Base-by-base conservation (phyloP, 2,797 vertebrate genomes). In the Pachyuromys duprasi region DNA sequence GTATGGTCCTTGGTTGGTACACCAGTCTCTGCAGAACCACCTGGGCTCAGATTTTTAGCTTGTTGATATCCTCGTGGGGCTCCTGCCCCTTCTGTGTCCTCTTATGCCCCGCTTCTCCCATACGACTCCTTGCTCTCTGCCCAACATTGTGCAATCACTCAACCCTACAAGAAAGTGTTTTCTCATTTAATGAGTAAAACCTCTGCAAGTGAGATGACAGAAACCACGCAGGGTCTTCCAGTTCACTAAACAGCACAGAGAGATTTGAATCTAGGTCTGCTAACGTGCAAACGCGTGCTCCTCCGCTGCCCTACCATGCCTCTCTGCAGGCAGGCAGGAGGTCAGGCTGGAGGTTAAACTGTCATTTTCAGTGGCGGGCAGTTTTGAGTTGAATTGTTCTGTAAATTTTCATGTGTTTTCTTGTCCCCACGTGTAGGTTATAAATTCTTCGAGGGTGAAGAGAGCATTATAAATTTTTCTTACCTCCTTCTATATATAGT, bases 401-500 rank as follows among this genome's bases (percentile, higher is more conserved):
- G 17, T n/a, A 86, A 94, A 81, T 55, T 20, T 79, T 60, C 57
- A 0, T 95, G 57, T 90, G 39, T 89, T 82, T 96, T 83, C 84
- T 94, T 79, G 63, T 94, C 39, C 86, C 69, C 78, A 90, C n/a
- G 62, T 33, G 83, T 39, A 94, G 13, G 24, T 69, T 95, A 87
- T 92, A 95, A 93, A 97, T 95, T 80, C 70, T 91, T 96, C 80
- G 88, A 81, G 26, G 20, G 31, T 90, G 89, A 60, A 91, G 45
- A 90, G 4, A 49, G 11, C 11, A 76, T 92, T 84, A 92, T 95
- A 92, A 88, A 96, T 97, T 95, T 89, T 17, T 95, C 80, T 93
- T 92, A 22, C 74, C 15, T 80, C 36, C 74, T 90, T 95, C 20
- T 28, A 84, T 2, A 88, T 28, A 84, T 2, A 88, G 12, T 1